These are phyloP conservation scores for Glaucomys volans DNA, from an alignment of 2,113 vertebrate genomes.

Conservation along the genomic window DNA sequence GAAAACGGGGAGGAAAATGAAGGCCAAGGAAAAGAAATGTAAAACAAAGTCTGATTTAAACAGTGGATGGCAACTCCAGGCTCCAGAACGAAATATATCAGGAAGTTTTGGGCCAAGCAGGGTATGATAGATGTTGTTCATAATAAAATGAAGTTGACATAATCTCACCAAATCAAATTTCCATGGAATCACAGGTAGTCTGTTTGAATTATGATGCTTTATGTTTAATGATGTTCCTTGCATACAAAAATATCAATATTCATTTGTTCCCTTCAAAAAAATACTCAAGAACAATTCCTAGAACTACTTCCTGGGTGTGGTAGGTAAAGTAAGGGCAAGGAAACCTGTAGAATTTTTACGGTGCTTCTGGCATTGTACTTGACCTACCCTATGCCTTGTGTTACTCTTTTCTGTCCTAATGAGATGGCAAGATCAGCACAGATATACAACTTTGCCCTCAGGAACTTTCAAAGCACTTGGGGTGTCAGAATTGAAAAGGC, in stretches of 20 bases:
- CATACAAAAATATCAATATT: conserved; percentile 41
- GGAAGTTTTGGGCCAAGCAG: neutral
- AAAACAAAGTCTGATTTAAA: conserved; percentile 33
- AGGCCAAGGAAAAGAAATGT: conserved; percentile 4
- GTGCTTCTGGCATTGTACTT: neutral
- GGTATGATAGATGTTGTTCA: neutral
- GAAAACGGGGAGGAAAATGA: neutral
- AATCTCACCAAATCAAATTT: conserved; percentile 48
- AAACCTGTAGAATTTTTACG: neutral
- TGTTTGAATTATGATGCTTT: conserved; percentile 31
- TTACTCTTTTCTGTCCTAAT: neutral
- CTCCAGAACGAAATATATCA: neutral
- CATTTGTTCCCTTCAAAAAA: conserved; percentile 44
- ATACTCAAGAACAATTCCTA: conserved; percentile 11
- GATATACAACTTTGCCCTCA: neutral
- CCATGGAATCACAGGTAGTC: neutral
- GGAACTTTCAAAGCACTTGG: neutral
- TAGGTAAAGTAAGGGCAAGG: neutral
- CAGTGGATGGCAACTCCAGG: neutral
- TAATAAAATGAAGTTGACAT: neutral
- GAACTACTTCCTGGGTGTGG: neutral
- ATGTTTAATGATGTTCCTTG: neutral
- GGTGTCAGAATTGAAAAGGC: neutral
- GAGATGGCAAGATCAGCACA: neutral
- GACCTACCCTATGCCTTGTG: neutral